Percentiles rank a stretch among this genome's conserved stretches.
Conservation (phyloP, 2,113 vertebrate genomes). For the Hippocampus abdominalis region DNA sequence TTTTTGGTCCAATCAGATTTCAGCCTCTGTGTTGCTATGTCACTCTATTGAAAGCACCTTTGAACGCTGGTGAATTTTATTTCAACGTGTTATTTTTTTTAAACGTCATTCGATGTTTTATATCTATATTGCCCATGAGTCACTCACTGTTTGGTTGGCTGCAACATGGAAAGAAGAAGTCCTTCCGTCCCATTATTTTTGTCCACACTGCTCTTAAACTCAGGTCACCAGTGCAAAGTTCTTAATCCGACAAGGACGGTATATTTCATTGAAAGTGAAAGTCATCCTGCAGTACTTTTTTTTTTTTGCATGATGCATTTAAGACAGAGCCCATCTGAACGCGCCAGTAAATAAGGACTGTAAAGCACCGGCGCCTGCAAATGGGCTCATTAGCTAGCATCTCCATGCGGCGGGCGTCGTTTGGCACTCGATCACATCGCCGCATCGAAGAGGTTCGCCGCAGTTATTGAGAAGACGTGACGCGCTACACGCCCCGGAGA, state of each 20-base stretch:
- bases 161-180: too few relatives aligned
- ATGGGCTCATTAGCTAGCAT: slow-evolving; percentile 66
- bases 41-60: too few relatives aligned
- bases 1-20: too few relatives aligned
- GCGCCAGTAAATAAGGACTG: slow-evolving; percentile 33
- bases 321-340: slow-evolving; percentile 36
- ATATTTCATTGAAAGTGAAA: background rate
- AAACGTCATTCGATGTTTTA: too few relatives aligned
- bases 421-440: slow-evolving; percentile 56
- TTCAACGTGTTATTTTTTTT: too few relatives aligned
- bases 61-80: too few relatives aligned
- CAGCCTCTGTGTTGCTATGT: too few relatives aligned
- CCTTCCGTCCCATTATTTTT: background rate
- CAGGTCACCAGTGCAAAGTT: slow-evolving; percentile 26
- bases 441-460: background rate
- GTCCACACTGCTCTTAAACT: background rate
- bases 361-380: slow-evolving; percentile 64
- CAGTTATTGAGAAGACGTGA: background rate
- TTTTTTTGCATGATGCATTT: slow-evolving; percentile 45
- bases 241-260: slow-evolving; percentile 9
- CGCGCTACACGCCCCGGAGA: background rate
- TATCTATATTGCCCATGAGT: too few relatives aligned
- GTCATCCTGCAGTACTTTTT: slow-evolving; percentile 34
- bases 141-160: too few relatives aligned
- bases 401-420: slow-evolving; percentile 50